A percentile compares a stretch with the other conserved stretches of the same genome.
These are phyloP conservation scores for Protobothrops mucrosquamatus DNA, from an alignment of 2,113 vertebrate genomes.

Conservation along the genomic window DNA sequence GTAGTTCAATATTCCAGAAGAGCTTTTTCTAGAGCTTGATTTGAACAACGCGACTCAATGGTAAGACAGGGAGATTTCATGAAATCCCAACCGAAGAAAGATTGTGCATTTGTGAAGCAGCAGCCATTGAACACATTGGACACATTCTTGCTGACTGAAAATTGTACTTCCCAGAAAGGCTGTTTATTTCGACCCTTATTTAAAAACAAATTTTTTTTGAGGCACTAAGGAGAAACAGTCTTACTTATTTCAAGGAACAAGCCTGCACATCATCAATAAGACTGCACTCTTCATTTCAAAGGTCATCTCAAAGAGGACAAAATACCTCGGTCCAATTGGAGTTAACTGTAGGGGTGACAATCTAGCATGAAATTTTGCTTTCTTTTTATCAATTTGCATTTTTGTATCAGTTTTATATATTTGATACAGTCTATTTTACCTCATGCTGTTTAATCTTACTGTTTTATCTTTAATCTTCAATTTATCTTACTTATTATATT, in stretches of 20 bases:
- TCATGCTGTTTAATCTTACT: not conserved
- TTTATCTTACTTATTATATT: not conserved
- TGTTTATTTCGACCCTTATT: too few relatives aligned
- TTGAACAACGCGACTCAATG: not conserved
- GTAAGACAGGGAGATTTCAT: not conserved
- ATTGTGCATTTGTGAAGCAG: not conserved
- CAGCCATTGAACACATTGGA: not conserved
- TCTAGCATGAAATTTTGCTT: not conserved
- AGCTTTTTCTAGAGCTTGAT: not conserved
- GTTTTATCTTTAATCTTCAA: not conserved
- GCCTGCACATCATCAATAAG: not conserved
- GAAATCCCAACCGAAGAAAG: not conserved
- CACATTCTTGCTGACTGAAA: not conserved
- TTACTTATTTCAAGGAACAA: not conserved
- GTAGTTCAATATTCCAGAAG: not conserved
- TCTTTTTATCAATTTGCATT: not conserved
- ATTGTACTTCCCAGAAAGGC: not conserved
- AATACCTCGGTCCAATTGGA: not conserved
- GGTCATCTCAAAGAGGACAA: not conserved
- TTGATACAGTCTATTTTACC: not conserved
- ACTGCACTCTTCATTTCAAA: not conserved
- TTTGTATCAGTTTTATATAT: not conserved
- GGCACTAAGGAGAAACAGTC: not conserved
- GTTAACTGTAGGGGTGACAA: not conserved
- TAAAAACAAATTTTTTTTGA: too few relatives aligned